Evolutionary conservation across 2,797 vertebrate genomes (phyloP), one percentile per base, ranked within the genome.

Genomic region (Sparus aurata): DNA sequence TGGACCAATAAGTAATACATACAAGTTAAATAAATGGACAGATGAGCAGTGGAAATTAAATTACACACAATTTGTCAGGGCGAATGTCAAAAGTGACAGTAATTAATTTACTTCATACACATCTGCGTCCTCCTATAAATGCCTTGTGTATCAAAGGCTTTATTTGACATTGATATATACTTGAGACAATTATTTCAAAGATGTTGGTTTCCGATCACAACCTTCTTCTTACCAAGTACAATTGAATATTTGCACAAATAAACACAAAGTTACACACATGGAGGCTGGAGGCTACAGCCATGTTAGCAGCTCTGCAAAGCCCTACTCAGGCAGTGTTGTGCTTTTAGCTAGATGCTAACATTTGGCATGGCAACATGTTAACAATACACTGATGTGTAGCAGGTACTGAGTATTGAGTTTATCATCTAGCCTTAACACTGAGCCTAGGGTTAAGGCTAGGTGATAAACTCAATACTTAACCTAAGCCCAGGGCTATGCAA

Each of bases 11-110:
- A 64, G 46, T 62, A 4, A 64, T 64, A 27, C 78, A n/a, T 6
- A 68, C 17, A 17, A 17, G 49, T 84, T 23, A 2, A 2, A 80
- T 65, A 69, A 87, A 58, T 72, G 76, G 80, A 83, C 58, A 87
- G 78, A 85, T 87, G 77, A 63, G 61, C 57, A 78, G 79, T 65
- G 15, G 85, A 69, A 75, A 85, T 65, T 27, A 79, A 66, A 67
- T 30, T 49, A n/a, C 34, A 34, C 1, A 34, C 16, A 71, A 22
- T 54, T 73, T 3, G 17, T 5, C 2, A 2, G 18, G 55, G 79
- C 87, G 84, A 67, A 20, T 55, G 12, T 43, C 75, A 69, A 61
- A 85, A 75, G 65, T 65, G 9, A 34, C 13, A 11, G 4, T 25
- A 20, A 27, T 20, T 1, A 66, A 45, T 7, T 54, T 15, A 46